Percentiles rank a stretch among this genome's conserved stretches.
These are phyloP conservation scores for Eristalis tenax DNA, from an alignment of 2,888 invertebrate genomes.

Conservation along the genomic window DNA sequence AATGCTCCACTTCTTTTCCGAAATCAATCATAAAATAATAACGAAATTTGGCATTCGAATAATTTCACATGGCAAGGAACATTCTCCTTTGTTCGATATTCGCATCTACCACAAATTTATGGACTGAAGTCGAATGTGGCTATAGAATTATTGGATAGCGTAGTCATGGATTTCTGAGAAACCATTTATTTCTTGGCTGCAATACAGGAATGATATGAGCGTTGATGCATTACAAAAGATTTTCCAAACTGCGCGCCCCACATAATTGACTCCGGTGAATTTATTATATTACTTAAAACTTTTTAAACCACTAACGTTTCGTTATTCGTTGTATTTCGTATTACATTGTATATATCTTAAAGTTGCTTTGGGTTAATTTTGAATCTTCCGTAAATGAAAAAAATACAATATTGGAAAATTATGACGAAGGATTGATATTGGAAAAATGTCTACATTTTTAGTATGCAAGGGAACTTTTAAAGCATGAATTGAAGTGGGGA, in stretches of 20 bases:
- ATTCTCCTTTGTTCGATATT: background rate
- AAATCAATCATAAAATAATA: constrained; percentile 61
- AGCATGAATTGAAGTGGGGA: too few relatives aligned
- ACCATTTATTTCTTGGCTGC: background rate
- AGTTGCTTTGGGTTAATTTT: background rate
- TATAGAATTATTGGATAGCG: background rate
- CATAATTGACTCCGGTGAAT: too few relatives aligned
- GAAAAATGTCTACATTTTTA: background rate
- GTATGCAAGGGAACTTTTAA: too few relatives aligned
- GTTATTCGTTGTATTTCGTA: too few relatives aligned
- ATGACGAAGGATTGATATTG: constrained; percentile 14
- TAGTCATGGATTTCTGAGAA: constrained; percentile 9
- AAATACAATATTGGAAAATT: constrained; percentile 32
- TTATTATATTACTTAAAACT: too few relatives aligned
- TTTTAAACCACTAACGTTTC: too few relatives aligned
- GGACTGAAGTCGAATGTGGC: background rate
- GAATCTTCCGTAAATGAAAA: constrained; percentile 41
- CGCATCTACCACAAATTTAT: constrained; percentile 26
- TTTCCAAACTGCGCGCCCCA: too few relatives aligned
- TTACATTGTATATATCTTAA: too few relatives aligned
- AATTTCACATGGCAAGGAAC: background rate
- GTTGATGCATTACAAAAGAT: too few relatives aligned
- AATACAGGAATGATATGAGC: too few relatives aligned
- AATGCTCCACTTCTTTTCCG: constrained; percentile 6
- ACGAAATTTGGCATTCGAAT: constrained; percentile 49